These are phyloP conservation scores for Sinocyclocheilus maitianheensis DNA, from an alignment of 2,113 vertebrate genomes.

Conservation along the genomic window DNA sequence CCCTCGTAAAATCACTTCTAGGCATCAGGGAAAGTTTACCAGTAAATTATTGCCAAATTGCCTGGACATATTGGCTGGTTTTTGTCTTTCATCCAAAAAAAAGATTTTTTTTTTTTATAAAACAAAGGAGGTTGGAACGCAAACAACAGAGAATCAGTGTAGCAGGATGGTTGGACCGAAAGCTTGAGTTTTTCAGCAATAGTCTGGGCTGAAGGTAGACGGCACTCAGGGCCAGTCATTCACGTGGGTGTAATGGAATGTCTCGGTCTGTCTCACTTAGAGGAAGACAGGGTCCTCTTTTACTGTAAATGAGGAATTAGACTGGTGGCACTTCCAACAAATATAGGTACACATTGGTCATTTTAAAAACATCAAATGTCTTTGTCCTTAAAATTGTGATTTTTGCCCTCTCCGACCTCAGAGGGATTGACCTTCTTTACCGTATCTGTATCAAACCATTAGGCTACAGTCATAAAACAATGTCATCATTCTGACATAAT, in stretches of 20 bases:
- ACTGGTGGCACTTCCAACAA: neutral
- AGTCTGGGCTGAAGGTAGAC: slow-evolving; percentile 28
- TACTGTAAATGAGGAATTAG: neutral
- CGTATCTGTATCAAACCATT: neutral
- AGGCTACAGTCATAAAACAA: neutral
- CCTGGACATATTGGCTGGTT: neutral
- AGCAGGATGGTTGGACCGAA: neutral
- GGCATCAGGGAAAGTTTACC: neutral
- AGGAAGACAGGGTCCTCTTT: neutral
- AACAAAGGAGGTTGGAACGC: neutral
- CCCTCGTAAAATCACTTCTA: slow-evolving; percentile 2
- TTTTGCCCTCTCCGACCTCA: neutral
- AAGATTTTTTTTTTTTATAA: too few species aligned
- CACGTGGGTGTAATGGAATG: slow-evolving; percentile 38
- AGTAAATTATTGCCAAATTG: slow-evolving; percentile 7
- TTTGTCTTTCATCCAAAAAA: slow-evolving; percentile 19
- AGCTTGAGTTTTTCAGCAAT: neutral
- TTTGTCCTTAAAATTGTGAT: neutral
- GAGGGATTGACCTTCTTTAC: neutral
- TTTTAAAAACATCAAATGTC: neutral
- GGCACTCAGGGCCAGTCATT: slow-evolving; percentile 21
- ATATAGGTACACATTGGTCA: neutral
- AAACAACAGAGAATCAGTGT: neutral
- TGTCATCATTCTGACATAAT: neutral
- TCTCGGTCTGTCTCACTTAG: neutral